Conservation (phyloP, 2,113 vertebrate species). For the Phrynosoma blainvillii region DNA sequence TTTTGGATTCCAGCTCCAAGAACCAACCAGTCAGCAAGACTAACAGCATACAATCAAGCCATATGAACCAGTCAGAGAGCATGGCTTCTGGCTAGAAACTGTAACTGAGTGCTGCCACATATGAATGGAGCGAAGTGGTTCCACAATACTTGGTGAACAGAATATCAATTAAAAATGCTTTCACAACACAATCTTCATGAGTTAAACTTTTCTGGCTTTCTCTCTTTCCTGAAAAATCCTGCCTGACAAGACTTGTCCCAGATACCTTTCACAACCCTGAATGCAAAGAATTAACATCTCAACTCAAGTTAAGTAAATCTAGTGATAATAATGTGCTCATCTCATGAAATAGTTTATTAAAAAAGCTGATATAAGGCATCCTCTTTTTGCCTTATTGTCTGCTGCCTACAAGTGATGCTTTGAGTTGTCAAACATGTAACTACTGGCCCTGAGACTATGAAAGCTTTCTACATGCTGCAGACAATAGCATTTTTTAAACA, state of each 20-base stretch:
- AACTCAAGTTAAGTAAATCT: slow-evolving; percentile 71
- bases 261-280: slow-evolving; percentile 62
- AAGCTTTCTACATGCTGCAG: slow-evolving; percentile 53
- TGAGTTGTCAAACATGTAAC: slow-evolving; percentile 54
- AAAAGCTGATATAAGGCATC: slow-evolving; percentile 24
- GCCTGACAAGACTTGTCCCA: slow-evolving; percentile 64
- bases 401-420: slow-evolving; percentile 52
- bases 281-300: slow-evolving; percentile 69
- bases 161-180: slow-evolving; percentile 56
- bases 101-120: not conserved
- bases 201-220: slow-evolving; percentile 65
- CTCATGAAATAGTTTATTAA: slow-evolving; percentile 54
- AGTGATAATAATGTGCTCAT: slow-evolving; percentile 63
- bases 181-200: slow-evolving; percentile 42
- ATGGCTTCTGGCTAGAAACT: not conserved
- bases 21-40: too few relatives aligned
- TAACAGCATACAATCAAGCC: not conserved
- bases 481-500: slow-evolving; percentile 49
- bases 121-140: slow-evolving; percentile 20
- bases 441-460: slow-evolving; percentile 57
- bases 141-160: slow-evolving; percentile 39
- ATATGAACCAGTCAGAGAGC: not conserved
- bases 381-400: not conserved
- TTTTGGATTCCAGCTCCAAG: too few relatives aligned
- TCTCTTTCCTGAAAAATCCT: slow-evolving; percentile 55